Conservation (phyloP, 2,888 invertebrate species). For the Polyommatus icarus region DNA sequence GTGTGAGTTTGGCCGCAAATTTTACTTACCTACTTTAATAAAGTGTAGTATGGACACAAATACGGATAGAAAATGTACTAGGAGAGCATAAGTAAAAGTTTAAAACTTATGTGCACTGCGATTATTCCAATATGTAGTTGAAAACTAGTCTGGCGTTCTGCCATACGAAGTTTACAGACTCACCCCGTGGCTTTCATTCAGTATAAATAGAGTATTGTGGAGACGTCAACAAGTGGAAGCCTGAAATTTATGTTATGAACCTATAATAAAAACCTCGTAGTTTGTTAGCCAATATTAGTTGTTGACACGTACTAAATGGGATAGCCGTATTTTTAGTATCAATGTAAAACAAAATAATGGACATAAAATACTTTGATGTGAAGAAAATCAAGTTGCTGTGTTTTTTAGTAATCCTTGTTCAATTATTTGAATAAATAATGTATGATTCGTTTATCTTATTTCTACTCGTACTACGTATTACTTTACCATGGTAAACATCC, state of each 20-base stretch:
- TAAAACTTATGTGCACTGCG: slow-evolving; percentile 17
- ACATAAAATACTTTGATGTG: too few species aligned
- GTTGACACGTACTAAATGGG: not conserved
- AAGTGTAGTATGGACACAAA: not conserved
- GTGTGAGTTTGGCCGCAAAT: too few species aligned
- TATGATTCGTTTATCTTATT: too few species aligned
- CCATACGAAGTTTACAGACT: slow-evolving; percentile 16
- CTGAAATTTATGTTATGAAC: slow-evolving; percentile 20
- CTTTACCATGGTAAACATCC: too few species aligned
- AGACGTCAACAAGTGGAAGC: slow-evolving; percentile 20
- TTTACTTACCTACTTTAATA: too few species aligned
- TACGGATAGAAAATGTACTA: not conserved
- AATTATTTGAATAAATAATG: too few species aligned
- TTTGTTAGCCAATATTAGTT: not conserved
- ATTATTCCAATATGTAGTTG: slow-evolving; percentile 29
- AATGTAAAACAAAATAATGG: too few species aligned
- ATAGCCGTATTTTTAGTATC: too few species aligned
- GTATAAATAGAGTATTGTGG: slow-evolving; percentile 27
- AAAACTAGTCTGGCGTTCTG: slow-evolving; percentile 23
- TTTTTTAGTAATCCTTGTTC: too few species aligned
- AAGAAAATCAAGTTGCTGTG: too few species aligned
- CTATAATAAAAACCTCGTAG: not conserved
- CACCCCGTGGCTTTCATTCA: slow-evolving; percentile 19
- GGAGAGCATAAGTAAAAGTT: slow-evolving; percentile 25
- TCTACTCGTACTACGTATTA: too few species aligned